Evolutionary conservation across 2,888 invertebrate species (phyloP), one percentile per base, ranked within the genome.

Genomic region (Catocala sponsa): DNA sequence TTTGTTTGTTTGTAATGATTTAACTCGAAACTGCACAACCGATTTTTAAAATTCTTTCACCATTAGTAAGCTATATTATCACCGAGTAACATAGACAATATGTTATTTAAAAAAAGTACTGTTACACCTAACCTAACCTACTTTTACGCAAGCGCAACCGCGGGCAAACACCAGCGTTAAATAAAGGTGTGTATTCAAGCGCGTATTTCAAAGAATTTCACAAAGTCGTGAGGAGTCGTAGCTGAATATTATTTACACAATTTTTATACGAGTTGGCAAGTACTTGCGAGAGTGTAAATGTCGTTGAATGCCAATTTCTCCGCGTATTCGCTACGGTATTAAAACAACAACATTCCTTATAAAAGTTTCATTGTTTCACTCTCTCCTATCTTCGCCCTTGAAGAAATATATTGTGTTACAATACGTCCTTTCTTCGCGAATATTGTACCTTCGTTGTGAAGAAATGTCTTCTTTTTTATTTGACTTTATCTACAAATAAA

Each of bases 331-430:
- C 51, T 12, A 5, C 32, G 5, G 12, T 59, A 12, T 50, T 58
- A 68, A 55, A 74, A 71, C 61, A 74, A 74, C 65, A 74, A 74
- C 58, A 55, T 60, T 72, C 35, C 71, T 73, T 71, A 59, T 11
- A 59, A 53, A 74, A 74, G 44, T 74, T 71, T 57, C 32, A 68
- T 57, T 64, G 64, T 62, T 57, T 56, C 49, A 59, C 54, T 69
- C 44, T 56, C 51, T 12, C 9, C 52, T 66, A 25, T 55, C 46
- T 25, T 10, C 51, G 58, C 44, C 59, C 55, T 60, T 63, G 47
- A 59, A 59, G 50, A 62, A 61, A 53, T 46, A 38, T 38, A 38
- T 46, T 46, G 42, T 49, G 59, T 54, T 59, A 35, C 33, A 41
- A 51, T 52, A 58, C 25, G 46, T n/a, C 25, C 51, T 33, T 56